Evolutionary conservation across 2,888 invertebrate species (phyloP), one percentile per base, ranked within the genome.

Genomic region (Miltochrista miniata): DNA sequence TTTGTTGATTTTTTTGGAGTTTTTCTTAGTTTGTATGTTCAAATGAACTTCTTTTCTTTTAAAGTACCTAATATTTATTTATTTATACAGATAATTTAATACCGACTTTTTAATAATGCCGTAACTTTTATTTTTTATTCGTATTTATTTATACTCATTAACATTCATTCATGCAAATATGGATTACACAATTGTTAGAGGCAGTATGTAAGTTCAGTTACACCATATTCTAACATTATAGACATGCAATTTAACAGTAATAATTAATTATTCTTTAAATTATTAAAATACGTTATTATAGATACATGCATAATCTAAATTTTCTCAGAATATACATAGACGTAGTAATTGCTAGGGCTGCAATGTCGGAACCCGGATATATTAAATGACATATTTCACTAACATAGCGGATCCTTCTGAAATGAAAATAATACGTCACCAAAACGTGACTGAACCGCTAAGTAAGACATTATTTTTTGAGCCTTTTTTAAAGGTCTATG

Each of bases 1-100:
- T 45, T 52, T 38, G 1, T 43, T 38, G 2, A 39, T 9, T 48
- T 13, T 11, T 13, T 42, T 44, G 33, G 33, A 52, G 29, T 55
- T 56, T 54, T 58, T 66, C 59, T 61, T 42, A 15, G 51, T 48
- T 47, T 49, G 49, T 44, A 44, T 44, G 49, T 11, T 44, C 10
- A 10, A 24, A 13, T 14, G 29, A 14, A 12, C n/a, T 1, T 37
- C 2, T n/a, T 33, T 10, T 29, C 5, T 40, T 4, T 13, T 24
- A 24, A 24, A 5, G 5, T 24, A 5, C 5, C 5, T 24, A 2
- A 2, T 24, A 24, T 2, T 24, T 24, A 24, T 24, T 24, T 24
- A 24, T 24, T 24, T 4, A 4, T 24, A 24, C 18, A 2, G 11
- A 35, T 36, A 36, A n/a, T n/a, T n/a, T n/a, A n/a, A n/a, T n/a